Evolutionary conservation across 2,113 vertebrate genomes (phyloP).

Genomic region (Martes martes): DNA sequence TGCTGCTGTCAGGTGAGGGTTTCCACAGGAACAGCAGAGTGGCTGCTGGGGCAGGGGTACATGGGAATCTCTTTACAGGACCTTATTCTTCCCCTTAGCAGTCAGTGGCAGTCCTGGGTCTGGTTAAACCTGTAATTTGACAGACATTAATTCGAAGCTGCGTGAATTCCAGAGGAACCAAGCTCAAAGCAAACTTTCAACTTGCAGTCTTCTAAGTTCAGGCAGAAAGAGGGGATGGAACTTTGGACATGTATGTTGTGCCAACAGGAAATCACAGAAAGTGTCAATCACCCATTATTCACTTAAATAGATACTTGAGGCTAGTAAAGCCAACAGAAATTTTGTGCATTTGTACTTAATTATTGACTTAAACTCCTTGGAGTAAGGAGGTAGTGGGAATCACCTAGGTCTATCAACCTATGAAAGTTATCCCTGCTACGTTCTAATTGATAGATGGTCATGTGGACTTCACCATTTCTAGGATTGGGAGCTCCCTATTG

Average conservation of each 20-base stretch:
- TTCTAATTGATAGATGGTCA: neutral
- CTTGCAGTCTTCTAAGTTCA: neutral
- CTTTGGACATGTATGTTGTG: neutral
- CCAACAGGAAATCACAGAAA: neutral
- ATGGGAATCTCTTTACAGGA: neutral
- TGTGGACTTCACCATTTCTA: neutral
- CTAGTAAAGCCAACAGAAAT: neutral
- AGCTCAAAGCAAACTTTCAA: conserved; percentile 8
- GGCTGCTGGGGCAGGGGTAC: neutral
- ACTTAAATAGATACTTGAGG: neutral
- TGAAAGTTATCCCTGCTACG: neutral
- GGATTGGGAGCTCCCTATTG: accelerated
- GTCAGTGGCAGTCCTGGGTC: neutral
- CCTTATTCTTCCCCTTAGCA: neutral
- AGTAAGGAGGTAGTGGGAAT: neutral
- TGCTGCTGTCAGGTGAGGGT: conserved; percentile 36
- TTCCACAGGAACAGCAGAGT: conserved; percentile 73
- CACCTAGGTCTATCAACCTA: neutral
- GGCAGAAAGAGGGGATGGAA: neutral
- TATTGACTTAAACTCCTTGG: neutral
- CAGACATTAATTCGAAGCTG: conserved; percentile 27
- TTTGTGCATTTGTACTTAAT: neutral
- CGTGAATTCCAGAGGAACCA: neutral
- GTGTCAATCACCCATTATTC: neutral
- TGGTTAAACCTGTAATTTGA: neutral